Conservation (phyloP, 2,888 invertebrate genomes). For the Lordiphosa fenestrarum region DNA sequence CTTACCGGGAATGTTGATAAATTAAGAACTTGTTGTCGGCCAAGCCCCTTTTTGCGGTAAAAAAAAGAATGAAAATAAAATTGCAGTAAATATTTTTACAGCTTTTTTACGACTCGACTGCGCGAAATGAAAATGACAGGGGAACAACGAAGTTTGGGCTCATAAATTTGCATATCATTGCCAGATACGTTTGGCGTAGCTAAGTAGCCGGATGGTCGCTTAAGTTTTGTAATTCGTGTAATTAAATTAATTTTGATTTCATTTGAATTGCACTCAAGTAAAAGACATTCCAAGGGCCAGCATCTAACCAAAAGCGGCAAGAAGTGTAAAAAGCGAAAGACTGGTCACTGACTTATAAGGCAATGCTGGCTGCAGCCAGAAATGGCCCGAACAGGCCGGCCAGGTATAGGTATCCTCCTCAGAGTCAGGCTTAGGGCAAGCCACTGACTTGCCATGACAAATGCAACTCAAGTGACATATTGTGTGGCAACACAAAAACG, state of each 20-base stretch:
- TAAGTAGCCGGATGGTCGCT: conserved; percentile 23
- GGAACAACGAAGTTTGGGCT: conserved; percentile 18
- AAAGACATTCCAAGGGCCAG: conserved; percentile 31
- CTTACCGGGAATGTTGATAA: conserved; percentile 48
- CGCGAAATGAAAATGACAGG: conserved; percentile 30
- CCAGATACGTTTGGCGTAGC: conserved; percentile 40
- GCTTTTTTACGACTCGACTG: conserved; percentile 56
- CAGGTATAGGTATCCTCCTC: conserved; percentile 16
- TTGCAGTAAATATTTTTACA: conserved; percentile 53
- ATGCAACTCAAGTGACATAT: conserved; percentile 75
- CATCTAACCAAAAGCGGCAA: conserved; percentile 66
- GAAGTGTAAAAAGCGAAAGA: conserved; percentile 60
- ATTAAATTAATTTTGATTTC: too few relatives aligned
- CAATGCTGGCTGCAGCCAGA: conserved; percentile 60
- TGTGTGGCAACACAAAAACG: conserved; percentile 51
- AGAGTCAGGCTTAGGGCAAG: conserved; percentile 34
- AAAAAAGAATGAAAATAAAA: conserved; percentile 17
- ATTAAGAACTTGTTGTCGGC: conserved; percentile 44
- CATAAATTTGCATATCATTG: conserved; percentile 57
- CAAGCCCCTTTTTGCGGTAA: conserved; percentile 44
- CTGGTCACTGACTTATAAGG: conserved; percentile 47
- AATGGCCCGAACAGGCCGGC: conserved; percentile 54
- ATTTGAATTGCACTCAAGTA: conserved; percentile 9
- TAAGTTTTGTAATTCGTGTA: neutral
- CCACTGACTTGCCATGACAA: conserved; percentile 56